Base-by-base conservation (phyloP, 2,888 invertebrate genomes). In the Falcaria lacertinaria region DNA sequence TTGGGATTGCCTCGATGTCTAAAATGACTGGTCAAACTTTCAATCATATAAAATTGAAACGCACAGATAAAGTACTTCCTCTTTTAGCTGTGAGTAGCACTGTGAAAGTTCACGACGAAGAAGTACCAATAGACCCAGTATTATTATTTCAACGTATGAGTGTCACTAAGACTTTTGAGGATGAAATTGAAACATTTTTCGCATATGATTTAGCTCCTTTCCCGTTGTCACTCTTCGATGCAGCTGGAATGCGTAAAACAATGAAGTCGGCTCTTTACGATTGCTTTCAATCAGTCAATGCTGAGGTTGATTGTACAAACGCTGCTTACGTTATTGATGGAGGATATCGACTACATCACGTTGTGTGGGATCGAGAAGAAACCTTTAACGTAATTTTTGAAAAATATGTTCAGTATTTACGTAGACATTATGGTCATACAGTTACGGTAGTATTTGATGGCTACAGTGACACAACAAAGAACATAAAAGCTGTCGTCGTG, bases 131-230 rank as follows among this genome's bases (percentile, higher is more conserved):
- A 19, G 56, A 72, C 47, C 64, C 67, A 33, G 50, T 62, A 48
- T 59, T 54, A 54, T 59, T 69, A 46, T 69, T 68, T 61, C 75
- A 66, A 57, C 52, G 67, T 25, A 70, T 69, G 49, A 56, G 57
- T 54, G 47, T 69, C 42, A 59, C 56, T 42, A 37, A 11, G 34
- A 32, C 53, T 36, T 62, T 55, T 50, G 35, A 62, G 43, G 54
- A 59, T 45, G 56, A 67, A 41, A 34, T 69, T 34, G 56, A 59
- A 53, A 44, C 43, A 48, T 64, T 37, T 46, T 62, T 58, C 17
- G 50, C 40, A 25, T 62, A 60, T 46, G 64, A 63, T 50, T 51
- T 63, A 44, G 47, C 57, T 42, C 62, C 62, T 7, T 57, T 57
- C 42, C 60, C 57, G 11, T 43, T 59, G 44, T 47, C 57, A 11